Conservation (phyloP, 2,797 vertebrate genomes). For the Pampus argenteus region DNA sequence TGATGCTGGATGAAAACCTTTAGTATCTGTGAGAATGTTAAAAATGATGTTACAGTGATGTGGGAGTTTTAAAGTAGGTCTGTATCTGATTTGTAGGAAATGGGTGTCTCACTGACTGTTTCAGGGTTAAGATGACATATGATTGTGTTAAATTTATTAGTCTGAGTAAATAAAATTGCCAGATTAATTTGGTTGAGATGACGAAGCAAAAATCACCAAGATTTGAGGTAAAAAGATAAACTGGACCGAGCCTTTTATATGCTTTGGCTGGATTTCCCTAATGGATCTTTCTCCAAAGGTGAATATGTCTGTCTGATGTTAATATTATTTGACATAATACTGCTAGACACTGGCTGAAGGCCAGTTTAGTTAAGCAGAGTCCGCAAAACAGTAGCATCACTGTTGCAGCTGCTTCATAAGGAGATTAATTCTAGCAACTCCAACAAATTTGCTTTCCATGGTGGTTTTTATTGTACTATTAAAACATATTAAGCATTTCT, state of each 20-base stretch:
- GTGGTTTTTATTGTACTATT: conserved; percentile 2
- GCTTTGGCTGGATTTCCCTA: conserved; percentile 21
- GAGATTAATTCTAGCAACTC: neutral
- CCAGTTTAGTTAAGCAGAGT: conserved; percentile 16
- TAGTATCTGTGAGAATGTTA: conserved; percentile 31
- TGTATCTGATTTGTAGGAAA: neutral
- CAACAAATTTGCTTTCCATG: conserved; percentile 5
- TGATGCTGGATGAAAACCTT: conserved; percentile 43
- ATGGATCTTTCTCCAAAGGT: conserved; percentile 20
- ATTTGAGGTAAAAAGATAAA: conserved; percentile 17
- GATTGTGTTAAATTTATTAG: conserved; percentile 22
- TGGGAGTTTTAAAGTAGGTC: neutral
- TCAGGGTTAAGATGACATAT: conserved; percentile 18
- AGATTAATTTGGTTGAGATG: conserved; percentile 38
- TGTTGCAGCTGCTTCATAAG: conserved; percentile 19
- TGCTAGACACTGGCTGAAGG: conserved; percentile 14
- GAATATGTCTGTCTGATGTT: conserved; percentile 14
- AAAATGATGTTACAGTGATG: conserved; percentile 11
- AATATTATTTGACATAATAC: conserved; percentile 24
- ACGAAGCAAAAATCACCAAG: conserved; percentile 39
- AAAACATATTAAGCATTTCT: neutral
- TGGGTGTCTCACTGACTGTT: conserved; percentile 23
- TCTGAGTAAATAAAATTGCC: conserved; percentile 29
- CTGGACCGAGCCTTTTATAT: conserved; percentile 7
- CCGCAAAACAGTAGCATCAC: conserved; percentile 3